Evolutionary conservation across 2,888 invertebrate genomes (phyloP), one percentile per base, ranked within the genome.

Genomic region (Stenodema calcarata): DNA sequence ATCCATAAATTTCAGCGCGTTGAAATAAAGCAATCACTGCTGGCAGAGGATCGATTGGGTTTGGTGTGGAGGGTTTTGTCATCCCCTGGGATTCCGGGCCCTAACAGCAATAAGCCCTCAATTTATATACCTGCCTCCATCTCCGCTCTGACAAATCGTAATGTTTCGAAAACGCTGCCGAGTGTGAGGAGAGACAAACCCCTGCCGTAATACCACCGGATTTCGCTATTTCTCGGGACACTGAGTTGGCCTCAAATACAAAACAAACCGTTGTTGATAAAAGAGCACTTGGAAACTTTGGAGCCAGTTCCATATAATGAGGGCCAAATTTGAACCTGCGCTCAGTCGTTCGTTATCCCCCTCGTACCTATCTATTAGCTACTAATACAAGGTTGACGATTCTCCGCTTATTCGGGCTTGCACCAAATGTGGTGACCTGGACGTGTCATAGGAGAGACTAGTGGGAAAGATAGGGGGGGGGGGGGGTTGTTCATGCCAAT

Each of bases 101-200:
- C 73, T 18, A 73, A 73, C 73, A 73, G 73, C 73, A 73, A 73
- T 73, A 73, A 73, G 73, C 73, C 73, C 73, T 73, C 73, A 73
- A 73, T 73, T 73, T 73, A 73, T 73, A 73, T 73, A 73, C 73
- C 73, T 73, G 35, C 73, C 73, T 28, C 73, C 73, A 35, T 35
- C 73, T 73, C 73, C 73, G n/a, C 35, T 18, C 78, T 78, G 78
- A 78, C 78, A 78, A 78, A 78, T 78, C 47, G 78, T 47, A 42
- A 78, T 47, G 78, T 78, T 78, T 27, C 78, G 44, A 44, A 78
- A 78, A 78, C 44, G 78, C 23, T 47, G 78, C 44, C 44, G 78
- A 73, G 73, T 73, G 73, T 73, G 73, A 41, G 73, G 41, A 35
- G 73, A 73, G 73, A 35, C 73, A 7, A 62, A 35, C 41, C 35